Evolutionary conservation across 92 coral and sea anemone genomes (phyloP).

Genomic region (Palythoa grandiflora): DNA sequence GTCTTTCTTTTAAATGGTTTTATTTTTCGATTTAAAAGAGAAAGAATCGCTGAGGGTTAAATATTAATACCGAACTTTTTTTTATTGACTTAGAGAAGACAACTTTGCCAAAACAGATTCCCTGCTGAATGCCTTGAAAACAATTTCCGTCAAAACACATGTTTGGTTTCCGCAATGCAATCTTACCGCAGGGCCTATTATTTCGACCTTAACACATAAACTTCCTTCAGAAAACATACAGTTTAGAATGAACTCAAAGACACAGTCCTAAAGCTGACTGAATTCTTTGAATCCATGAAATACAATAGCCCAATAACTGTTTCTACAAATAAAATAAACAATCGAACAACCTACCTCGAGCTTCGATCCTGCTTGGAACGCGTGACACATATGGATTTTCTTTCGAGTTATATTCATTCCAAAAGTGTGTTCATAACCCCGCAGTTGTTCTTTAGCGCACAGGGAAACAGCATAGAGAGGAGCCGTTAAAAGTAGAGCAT

Average conservation of each 20-base stretch:
- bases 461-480: constrained; percentile 96
- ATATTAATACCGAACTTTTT: neutral
- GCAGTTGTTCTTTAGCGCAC: constrained; percentile 95
- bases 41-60: neutral
- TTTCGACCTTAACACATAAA: neutral
- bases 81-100: neutral
- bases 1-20: neutral
- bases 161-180: neutral
- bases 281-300: constrained; percentile 1
- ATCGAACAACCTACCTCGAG: constrained; percentile 85
- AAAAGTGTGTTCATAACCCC: constrained; percentile 92
- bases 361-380: constrained; percentile 94
- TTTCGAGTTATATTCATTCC: constrained; percentile 94
- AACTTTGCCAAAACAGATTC: constrained; percentile 6
- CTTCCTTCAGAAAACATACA: neutral
- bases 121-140: constrained; percentile 3
- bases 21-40: neutral
- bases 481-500: constrained; percentile 88
- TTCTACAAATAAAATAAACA: constrained; percentile 10
- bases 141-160: constrained; percentile 29
- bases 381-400: constrained; percentile 94
- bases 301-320: constrained; percentile 30
- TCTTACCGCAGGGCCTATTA: neutral
- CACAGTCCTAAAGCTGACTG: neutral
- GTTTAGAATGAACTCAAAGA: neutral